phyloP scores from a whole-genome alignment of 2,888 invertebrate species.

The Scrobipalpa costella region DNA sequence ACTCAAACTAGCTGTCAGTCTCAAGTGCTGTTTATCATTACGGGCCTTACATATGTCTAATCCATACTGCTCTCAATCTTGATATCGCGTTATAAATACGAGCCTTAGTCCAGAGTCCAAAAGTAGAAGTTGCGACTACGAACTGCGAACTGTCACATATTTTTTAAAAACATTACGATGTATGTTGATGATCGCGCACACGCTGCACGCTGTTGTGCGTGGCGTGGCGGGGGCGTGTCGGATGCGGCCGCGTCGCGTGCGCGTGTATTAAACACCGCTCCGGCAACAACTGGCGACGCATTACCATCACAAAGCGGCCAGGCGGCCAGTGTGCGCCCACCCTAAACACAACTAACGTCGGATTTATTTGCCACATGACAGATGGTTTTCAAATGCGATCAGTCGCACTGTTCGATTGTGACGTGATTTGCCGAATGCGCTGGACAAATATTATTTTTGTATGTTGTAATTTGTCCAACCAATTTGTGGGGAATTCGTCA shows the following conservation, averaged over 20 bases:
- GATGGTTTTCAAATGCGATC: conserved; percentile 36
- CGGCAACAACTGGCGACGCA: conserved; percentile 42
- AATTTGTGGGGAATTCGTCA: not conserved
- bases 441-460: conserved; percentile 19
- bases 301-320: conserved; percentile 46
- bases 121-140: too few relatives aligned
- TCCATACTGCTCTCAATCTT: too few relatives aligned
- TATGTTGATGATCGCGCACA: too few relatives aligned
- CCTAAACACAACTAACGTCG: conserved; percentile 34
- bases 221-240: conserved; percentile 49
- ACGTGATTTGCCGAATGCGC: conserved; percentile 20
- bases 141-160: too few relatives aligned
- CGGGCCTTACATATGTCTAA: too few relatives aligned
- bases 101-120: too few relatives aligned
- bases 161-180: too few relatives aligned
- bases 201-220: too few relatives aligned
- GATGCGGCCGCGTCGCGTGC: conserved; percentile 36
- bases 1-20: too few relatives aligned
- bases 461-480: not conserved
- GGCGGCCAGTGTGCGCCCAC: conserved; percentile 24
- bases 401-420: conserved; percentile 26
- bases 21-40: too few relatives aligned
- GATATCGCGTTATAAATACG: too few relatives aligned
- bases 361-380: conserved; percentile 40
- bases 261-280: conserved; percentile 39